Percentiles rank a stretch among this genome's conserved stretches.
Evolutionary conservation across 2,113 vertebrate species (phyloP).

Genomic region (Neogale vison): DNA sequence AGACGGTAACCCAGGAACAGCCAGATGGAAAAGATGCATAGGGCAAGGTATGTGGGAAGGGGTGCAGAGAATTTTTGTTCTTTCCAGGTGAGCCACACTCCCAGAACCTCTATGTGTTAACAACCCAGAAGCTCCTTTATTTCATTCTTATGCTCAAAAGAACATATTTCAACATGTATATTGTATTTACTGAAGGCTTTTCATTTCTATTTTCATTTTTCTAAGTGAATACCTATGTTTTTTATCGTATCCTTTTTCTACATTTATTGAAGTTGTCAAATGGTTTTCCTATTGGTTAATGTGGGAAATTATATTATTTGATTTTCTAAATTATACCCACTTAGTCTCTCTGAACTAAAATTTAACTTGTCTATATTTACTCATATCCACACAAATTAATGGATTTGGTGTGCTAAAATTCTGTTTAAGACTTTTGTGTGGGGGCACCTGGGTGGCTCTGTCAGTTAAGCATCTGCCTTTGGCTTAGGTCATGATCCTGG

Average conservation of each 20-base stretch:
- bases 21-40: background rate
- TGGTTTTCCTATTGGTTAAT: background rate
- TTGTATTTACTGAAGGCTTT: background rate
- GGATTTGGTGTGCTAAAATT: background rate
- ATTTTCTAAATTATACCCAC: background rate
- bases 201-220: background rate
- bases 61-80: too few species aligned
- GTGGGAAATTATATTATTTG: background rate
- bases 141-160: background rate
- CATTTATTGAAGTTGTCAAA: background rate
- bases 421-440: background rate
- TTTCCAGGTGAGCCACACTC: background rate
- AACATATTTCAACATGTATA: background rate
- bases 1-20: background rate
- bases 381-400: background rate
- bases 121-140: background rate
- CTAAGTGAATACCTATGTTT: background rate
- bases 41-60: background rate
- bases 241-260: background rate
- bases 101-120: background rate
- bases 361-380: background rate
- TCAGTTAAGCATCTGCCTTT: background rate
- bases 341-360: background rate
- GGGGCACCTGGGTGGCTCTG: background rate
- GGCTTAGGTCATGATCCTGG: too few species aligned